These are phyloP conservation scores for Myotis davidii DNA, from an alignment of 2,113 vertebrate genomes.

Conservation along the genomic window DNA sequence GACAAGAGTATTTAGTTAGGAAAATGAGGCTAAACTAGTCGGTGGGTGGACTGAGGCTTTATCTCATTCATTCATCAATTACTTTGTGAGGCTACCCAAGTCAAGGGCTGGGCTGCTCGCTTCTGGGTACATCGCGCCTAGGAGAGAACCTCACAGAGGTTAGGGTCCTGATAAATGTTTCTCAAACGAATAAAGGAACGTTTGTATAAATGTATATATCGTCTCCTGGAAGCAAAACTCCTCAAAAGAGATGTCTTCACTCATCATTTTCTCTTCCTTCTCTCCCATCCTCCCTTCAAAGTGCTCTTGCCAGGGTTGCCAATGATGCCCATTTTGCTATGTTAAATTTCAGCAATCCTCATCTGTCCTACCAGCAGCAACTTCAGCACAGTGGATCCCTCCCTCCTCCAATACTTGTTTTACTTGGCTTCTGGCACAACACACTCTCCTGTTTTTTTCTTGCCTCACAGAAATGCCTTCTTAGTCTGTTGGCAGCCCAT, in stretches of 20 bases:
- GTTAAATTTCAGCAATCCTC: background rate
- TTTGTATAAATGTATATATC: constrained; percentile 8
- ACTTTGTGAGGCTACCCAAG: background rate
- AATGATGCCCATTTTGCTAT: background rate
- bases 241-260: constrained; percentile 9
- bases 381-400: background rate
- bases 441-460: background rate
- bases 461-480: background rate
- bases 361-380: background rate
- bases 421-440: background rate
- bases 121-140: background rate
- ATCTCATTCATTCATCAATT: background rate
- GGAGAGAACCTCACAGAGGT: background rate
- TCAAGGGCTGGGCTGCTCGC: background rate
- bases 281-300: background rate
- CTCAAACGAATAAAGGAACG: background rate
- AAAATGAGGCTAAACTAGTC: background rate
- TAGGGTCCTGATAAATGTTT: background rate
- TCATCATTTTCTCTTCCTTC: constrained; percentile 26
- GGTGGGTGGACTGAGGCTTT: background rate
- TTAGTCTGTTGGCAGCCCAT: background rate
- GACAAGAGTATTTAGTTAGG: background rate
- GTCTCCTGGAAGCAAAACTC: constrained; percentile 16
- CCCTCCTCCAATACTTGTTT: background rate
- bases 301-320: background rate